Evolutionary conservation across 1,140 invertebrate species (phyloP), one percentile per base, ranked within the genome.

Genomic region (Laodelphax striatellus): DNA sequence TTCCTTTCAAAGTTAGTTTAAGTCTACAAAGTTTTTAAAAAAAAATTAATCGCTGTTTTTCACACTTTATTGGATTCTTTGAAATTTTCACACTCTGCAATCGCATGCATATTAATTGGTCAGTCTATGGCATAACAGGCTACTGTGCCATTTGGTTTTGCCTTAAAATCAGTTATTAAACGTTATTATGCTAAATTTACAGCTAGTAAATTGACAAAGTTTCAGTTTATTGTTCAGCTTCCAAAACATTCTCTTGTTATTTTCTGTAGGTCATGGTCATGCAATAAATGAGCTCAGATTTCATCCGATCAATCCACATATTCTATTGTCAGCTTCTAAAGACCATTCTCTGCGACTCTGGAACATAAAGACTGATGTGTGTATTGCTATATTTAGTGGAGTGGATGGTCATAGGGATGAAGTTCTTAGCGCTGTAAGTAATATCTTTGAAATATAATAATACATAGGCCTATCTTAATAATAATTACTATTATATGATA

Each of bases 391-490:
- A 38, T 96, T 98, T 76, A 94, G 94, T 10, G 95, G 95, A 0
- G 94, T 97, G 0, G 94, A 97, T 75, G 95, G 95, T 0, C 94
- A 98, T 69, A 80, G 94, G 61, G 94, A 97, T 77, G 94, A 98
- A 80, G 94, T 97, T 0, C 74, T 98, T 0, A 94, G 91, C 73
- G 90, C 93, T 8, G 82, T 84, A 71, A 78, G 78, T 74, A 21
- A 22, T 41, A 43, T 34, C 58, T 38, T 55, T 58, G 28, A 14
- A 53, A 41, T 24, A 46, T 50, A 50, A 17, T 16, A 54, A 41
- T 55, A 11, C 14, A 19, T 28, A 21, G 6, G 8, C 16, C 16
- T 52, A 9, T 9, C 22, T n/a, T n/a, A n/a, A n/a, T n/a, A n/a
- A n/a, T n/a, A n/a, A n/a, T n/a, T n/a, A n/a, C n/a, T n/a, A n/a